Percentiles rank a stretch among this genome's conserved stretches.
Conservation (phyloP, 2,888 invertebrate species). For the Artemia sinica region DNA sequence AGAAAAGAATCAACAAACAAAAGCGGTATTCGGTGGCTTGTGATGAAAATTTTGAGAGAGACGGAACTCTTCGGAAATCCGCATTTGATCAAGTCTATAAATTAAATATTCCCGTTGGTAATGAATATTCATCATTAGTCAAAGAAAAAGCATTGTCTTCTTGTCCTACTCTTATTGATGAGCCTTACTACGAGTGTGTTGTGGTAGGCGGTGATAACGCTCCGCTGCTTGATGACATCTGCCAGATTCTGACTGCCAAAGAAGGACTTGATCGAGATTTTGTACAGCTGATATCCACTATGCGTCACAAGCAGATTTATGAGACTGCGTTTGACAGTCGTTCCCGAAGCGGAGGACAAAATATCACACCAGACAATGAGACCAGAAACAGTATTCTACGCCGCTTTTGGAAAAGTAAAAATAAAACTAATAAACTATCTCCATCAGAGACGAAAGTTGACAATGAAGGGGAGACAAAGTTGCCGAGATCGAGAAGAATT, state of each 20-base stretch:
- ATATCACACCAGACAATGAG: not conserved
- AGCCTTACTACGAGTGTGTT: slow-evolving; percentile 9
- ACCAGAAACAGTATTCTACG: not conserved
- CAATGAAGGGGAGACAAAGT: not conserved
- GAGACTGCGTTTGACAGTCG: slow-evolving; percentile 71
- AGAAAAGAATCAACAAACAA: not conserved
- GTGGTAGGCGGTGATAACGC: slow-evolving; percentile 6
- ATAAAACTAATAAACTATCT: not conserved
- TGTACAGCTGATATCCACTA: not conserved
- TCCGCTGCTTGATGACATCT: slow-evolving; percentile 13
- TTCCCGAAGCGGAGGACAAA: not conserved
- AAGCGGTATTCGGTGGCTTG: slow-evolving; percentile 11
- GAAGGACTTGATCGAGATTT: not conserved
- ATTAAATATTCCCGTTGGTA: slow-evolving; percentile 8
- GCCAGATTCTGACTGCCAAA: not conserved
- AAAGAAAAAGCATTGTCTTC: slow-evolving; percentile 12
- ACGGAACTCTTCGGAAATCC: not conserved
- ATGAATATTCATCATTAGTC: slow-evolving; percentile 5
- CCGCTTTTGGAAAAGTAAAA: slow-evolving; percentile 6
- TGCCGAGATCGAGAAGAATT: slow-evolving; percentile 6
- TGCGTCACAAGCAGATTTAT: slow-evolving; percentile 50
- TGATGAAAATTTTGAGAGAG: slow-evolving; percentile 10
- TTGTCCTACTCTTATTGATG: slow-evolving; percentile 10
- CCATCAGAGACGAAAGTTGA: slow-evolving; percentile 3
- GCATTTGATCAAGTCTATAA: not conserved